Conservation (phyloP, 1,140 invertebrate species). For the Papilio polytes region DNA sequence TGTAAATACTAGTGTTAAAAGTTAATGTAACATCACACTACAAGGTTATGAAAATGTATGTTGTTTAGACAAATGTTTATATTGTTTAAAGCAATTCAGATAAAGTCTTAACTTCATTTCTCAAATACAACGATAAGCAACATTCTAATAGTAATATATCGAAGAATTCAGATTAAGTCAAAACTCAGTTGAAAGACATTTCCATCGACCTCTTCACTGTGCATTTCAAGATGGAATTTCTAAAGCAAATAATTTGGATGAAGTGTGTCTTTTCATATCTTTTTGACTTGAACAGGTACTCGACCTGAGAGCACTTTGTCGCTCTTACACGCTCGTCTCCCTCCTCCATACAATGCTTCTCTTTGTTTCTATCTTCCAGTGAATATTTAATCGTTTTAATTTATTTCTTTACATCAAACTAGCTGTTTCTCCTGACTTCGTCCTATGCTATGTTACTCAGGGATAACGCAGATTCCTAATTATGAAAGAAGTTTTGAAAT, state of each 20-base stretch:
- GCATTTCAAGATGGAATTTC: constrained; percentile 8
- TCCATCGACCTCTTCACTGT: constrained; percentile 12
- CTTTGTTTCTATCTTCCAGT: constrained; percentile 27
- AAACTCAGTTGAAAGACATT: background rate
- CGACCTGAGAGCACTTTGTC: constrained; percentile 34
- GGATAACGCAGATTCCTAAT: too few species aligned
- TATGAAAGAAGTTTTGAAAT: too few species aligned
- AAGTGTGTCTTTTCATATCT: constrained; percentile 32
- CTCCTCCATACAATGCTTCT: constrained; percentile 31
- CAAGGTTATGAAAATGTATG: too few species aligned
- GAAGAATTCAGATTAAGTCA: background rate
- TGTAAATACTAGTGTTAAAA: too few species aligned
- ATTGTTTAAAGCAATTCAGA: too few species aligned
- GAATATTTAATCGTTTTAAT: constrained; percentile 24
- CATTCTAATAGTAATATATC: too few species aligned
- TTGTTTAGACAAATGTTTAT: too few species aligned
- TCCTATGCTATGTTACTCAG: too few species aligned
- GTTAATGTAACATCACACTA: too few species aligned
- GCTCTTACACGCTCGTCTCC: constrained; percentile 41
- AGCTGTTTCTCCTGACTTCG: too few species aligned
- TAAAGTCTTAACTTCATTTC: too few species aligned
- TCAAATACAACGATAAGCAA: too few species aligned
- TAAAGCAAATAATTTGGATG: constrained; percentile 32
- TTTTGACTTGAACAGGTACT: constrained; percentile 28
- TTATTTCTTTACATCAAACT: background rate